These are phyloP conservation scores for Semaprochilodus insignis DNA, from an alignment of 2,797 vertebrate genomes.

Conservation along the genomic window DNA sequence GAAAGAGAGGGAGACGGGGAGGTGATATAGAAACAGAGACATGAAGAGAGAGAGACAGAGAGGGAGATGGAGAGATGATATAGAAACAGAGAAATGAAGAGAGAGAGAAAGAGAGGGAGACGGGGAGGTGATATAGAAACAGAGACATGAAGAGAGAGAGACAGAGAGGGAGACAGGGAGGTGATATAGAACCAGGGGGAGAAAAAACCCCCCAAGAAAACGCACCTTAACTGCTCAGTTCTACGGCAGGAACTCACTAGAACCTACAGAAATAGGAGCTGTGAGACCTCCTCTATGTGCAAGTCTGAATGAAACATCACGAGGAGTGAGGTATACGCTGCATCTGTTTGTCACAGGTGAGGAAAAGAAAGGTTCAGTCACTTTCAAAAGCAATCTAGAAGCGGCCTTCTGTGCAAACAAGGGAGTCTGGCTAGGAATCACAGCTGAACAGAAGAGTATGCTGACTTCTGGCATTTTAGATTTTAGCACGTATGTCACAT, in stretches of 20 bases:
- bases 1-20: too few species aligned
- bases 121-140: too few species aligned
- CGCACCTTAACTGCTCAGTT: background rate
- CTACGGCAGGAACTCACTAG: background rate
- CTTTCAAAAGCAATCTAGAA: background rate
- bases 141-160: too few species aligned
- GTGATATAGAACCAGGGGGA: slow-evolving; percentile 2
- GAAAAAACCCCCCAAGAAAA: too few species aligned
- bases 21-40: too few species aligned
- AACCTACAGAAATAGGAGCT: background rate
- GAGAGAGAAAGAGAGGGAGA: too few species aligned
- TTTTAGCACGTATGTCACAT: background rate
- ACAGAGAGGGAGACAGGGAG: background rate
- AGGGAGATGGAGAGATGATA: too few species aligned
- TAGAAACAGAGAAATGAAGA: too few species aligned
- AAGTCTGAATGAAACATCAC: background rate
- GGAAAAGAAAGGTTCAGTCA: background rate
- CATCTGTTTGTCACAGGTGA: background rate
- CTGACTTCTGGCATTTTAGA: background rate
- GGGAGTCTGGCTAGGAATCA: background rate
- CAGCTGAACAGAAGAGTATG: background rate
- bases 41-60: too few species aligned
- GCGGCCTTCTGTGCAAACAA: background rate
- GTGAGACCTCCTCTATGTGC: background rate
- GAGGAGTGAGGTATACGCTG: background rate